phyloP scores from a whole-genome alignment of 2,888 invertebrate genomes.

The Anticlea derivata region DNA sequence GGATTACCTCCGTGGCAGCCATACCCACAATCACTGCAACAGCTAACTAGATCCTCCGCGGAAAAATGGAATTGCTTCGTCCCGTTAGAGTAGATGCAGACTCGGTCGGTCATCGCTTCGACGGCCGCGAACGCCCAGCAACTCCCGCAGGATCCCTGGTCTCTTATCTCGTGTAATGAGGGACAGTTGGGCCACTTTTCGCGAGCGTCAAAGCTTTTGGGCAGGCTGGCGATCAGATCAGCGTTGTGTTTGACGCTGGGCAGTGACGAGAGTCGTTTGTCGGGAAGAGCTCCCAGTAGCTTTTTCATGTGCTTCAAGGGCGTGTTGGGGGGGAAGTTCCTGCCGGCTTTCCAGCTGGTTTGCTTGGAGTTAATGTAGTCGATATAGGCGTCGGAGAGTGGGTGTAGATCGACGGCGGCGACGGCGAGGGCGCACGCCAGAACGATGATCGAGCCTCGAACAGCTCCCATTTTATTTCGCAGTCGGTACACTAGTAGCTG shows the following conservation, averaged over 20 bases:
- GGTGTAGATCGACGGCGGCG: slow-evolving; percentile 31
- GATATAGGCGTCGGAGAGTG: slow-evolving; percentile 88
- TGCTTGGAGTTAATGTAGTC: slow-evolving; percentile 85
- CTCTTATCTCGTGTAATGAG: too few relatives aligned
- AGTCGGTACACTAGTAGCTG: too few relatives aligned
- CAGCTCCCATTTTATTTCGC: too few relatives aligned
- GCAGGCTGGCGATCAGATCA: not conserved
- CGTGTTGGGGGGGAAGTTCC: slow-evolving; percentile 86
- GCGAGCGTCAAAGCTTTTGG: not conserved
- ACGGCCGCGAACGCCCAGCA: too few relatives aligned
- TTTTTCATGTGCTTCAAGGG: slow-evolving; percentile 41
- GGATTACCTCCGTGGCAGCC: not conserved
- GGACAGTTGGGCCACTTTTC: not conserved
- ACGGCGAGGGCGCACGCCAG: not conserved
- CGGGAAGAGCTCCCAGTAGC: slow-evolving; percentile 59
- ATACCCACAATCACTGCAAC: too few relatives aligned
- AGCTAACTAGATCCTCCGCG: too few relatives aligned
- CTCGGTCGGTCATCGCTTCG: too few relatives aligned
- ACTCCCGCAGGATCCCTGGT: too few relatives aligned
- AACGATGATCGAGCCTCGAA: not conserved
- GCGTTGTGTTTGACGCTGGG: not conserved
- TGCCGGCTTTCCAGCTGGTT: slow-evolving; percentile 89
- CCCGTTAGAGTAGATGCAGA: too few relatives aligned
- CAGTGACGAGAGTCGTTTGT: too few relatives aligned
- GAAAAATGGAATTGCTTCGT: too few relatives aligned